These are phyloP conservation scores for Macrophya alboannulata DNA, from an alignment of 2,888 invertebrate genomes.

Conservation along the genomic window DNA sequence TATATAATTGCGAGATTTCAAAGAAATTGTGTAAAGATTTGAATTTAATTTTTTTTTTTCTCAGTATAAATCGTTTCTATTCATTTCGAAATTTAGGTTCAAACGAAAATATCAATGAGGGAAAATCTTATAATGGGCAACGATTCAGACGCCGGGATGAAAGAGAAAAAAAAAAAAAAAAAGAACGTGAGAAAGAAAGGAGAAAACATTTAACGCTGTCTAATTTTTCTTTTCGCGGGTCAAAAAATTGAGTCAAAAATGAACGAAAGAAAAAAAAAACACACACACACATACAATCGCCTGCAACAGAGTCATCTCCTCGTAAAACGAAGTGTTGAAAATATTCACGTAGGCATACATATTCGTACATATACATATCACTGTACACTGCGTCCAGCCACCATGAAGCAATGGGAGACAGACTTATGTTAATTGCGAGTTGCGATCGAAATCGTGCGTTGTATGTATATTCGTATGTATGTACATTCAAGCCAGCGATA, in stretches of 20 bases:
- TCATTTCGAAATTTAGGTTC: background rate
- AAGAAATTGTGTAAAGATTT: background rate
- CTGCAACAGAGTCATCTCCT: background rate
- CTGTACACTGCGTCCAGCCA: background rate
- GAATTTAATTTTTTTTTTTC: background rate
- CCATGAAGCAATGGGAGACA: background rate
- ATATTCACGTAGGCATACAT: background rate
- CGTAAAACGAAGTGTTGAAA: background rate
- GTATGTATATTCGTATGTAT: background rate
- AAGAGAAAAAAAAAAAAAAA: background rate
- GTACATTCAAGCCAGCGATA: background rate
- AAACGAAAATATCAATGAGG: background rate
- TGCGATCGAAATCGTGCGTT: slow-evolving; percentile 19
- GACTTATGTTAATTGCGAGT: slow-evolving; percentile 13
- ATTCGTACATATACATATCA: too few relatives aligned
- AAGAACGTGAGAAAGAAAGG: background rate
- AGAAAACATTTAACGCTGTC: background rate
- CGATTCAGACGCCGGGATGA: too few relatives aligned
- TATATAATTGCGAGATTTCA: background rate
- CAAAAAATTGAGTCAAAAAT: background rate
- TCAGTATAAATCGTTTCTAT: background rate
- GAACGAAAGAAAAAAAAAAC: background rate
- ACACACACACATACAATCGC: background rate
- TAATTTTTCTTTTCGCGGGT: background rate
- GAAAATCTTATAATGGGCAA: background rate